Base-by-base conservation (phyloP, 2,888 invertebrate genomes). In the Theretra japonica region DNA sequence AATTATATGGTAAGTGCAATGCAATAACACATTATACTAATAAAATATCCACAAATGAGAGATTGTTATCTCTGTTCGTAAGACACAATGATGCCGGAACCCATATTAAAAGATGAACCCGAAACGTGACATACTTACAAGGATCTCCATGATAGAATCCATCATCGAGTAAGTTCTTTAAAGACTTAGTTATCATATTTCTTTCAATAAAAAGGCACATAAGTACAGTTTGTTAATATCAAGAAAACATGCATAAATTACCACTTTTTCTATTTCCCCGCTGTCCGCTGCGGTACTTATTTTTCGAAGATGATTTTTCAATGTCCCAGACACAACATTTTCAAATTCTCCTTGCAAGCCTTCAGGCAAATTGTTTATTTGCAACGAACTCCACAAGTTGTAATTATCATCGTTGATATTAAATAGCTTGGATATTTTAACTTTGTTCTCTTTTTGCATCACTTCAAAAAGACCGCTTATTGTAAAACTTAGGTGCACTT, bases 311-410 rank as follows among this genome's bases (percentile, higher is more conserved):
- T 77, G 73, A 0, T n/a, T 72, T 75, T 81, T 82, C 5, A 86
- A 75, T 58, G 82, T 84, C 6, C 84, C 83, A 28, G 80, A 30
- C 21, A 83, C 76, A 15, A 80, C 73, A 15, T 83, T 75, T 73
- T 85, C 82, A 3, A 81, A 79, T 17, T 80, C 76, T 21, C 74
- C 74, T 60, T 81, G 80, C 0, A 83, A 71, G 23, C 86, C 83
- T 2, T 74, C 76, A 0, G 89, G 89, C 41, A 91, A 79, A 73
- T 85, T 85, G 1, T 74, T 80, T 6, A 93, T 78, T 76, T 84
- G 83, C 8, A 92, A 70, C 19, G 80, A 83, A 11, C 68, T 78
- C 93, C 91, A 92, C 23, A 91, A 73, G 11, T 73, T 69, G 77
- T 88, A 88, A 28, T 73, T 80, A 2, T 82, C 80, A 41, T 88